A percentile compares a stretch with the other conserved stretches of the same genome.
Evolutionary conservation across 2,797 vertebrate genomes (phyloP).

Genomic region (Tokudaia muenninki): DNA sequence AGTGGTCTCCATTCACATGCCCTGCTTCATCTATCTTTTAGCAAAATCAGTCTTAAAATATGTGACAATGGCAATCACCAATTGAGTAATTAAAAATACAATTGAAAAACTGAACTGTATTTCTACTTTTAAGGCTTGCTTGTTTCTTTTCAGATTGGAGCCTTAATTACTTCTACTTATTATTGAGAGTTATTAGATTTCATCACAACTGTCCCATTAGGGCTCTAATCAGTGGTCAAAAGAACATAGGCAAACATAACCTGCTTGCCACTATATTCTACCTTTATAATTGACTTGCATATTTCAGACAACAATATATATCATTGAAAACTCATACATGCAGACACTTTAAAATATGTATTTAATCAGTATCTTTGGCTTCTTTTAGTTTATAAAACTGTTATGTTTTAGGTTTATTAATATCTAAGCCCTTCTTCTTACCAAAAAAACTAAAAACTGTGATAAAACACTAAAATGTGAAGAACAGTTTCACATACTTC

Average conservation of each 20-base stretch:
- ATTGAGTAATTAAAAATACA: constrained; percentile 68
- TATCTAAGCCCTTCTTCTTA: neutral
- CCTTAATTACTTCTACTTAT: constrained; percentile 53
- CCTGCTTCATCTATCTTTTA: neutral
- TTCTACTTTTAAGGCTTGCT: constrained; percentile 42
- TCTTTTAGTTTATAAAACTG: neutral
- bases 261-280: neutral
- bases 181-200: constrained; percentile 55
- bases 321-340: neutral
- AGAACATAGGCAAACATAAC: neutral
- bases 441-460: neutral
- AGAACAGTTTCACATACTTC: neutral
- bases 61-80: constrained; percentile 1
- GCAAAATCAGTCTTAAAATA: constrained; percentile 48
- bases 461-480: neutral
- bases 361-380: constrained; percentile 19
- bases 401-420: neutral
- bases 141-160: constrained; percentile 47
- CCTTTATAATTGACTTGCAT: constrained; percentile 3
- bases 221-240: neutral
- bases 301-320: neutral
- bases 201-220: neutral
- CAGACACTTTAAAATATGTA: neutral
- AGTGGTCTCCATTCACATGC: constrained; percentile 65
- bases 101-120: constrained; percentile 36